These are phyloP conservation scores for Drosophila limbata DNA, from an alignment of 2,888 invertebrate species.

Conservation along the genomic window DNA sequence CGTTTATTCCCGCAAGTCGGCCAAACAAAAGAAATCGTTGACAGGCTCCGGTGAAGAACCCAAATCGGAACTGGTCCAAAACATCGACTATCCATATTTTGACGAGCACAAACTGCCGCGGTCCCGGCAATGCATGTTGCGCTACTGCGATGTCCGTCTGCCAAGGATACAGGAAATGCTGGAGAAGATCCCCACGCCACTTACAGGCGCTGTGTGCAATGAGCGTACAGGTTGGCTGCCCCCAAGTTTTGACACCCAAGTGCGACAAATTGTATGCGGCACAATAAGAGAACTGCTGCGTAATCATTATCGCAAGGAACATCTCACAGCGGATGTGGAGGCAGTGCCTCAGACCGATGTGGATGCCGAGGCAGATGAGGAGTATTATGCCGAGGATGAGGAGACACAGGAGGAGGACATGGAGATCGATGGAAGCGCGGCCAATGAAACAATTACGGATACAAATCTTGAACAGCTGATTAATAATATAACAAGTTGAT, in stretches of 20 bases:
- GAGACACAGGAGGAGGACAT: slow-evolving; percentile 71
- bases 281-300: slow-evolving; percentile 87
- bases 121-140: slow-evolving; percentile 95
- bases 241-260: slow-evolving; percentile 88
- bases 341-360: slow-evolving; percentile 68
- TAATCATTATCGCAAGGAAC: slow-evolving; percentile 81
- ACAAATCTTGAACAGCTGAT: slow-evolving; percentile 66
- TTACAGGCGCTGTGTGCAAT: slow-evolving; percentile 88
- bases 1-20: slow-evolving; percentile 74
- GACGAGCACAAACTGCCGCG: slow-evolving; percentile 91
- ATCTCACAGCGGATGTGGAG: slow-evolving; percentile 80
- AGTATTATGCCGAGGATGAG: slow-evolving; percentile 58
- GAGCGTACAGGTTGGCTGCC: slow-evolving; percentile 93
- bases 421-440: slow-evolving; percentile 60
- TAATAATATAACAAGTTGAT: slow-evolving; percentile 67
- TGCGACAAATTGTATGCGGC: slow-evolving; percentile 90
- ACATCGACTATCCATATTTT: slow-evolving; percentile 86
- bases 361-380: slow-evolving; percentile 59
- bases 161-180: slow-evolving; percentile 93
- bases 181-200: slow-evolving; percentile 88
- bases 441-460: slow-evolving; percentile 49
- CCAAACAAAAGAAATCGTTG: slow-evolving; percentile 62
- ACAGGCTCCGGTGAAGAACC: slow-evolving; percentile 69
- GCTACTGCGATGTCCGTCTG: slow-evolving; percentile 93
- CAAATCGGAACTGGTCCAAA: slow-evolving; percentile 74